These are phyloP conservation scores for Palloptera scutellata DNA, from an alignment of 2,888 invertebrate genomes.

Conservation along the genomic window DNA sequence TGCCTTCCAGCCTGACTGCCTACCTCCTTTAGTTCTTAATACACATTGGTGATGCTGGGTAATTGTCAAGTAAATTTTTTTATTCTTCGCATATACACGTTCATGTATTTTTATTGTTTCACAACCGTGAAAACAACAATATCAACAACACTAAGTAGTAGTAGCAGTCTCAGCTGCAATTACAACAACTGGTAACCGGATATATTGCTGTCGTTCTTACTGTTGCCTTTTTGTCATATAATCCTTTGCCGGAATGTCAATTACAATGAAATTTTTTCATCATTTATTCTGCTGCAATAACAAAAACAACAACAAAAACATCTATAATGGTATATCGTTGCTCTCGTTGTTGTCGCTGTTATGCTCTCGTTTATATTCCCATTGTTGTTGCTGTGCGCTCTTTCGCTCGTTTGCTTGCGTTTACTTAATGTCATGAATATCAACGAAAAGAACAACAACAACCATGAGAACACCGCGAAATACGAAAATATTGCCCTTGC, in stretches of 20 bases:
- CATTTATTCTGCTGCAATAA: not conserved
- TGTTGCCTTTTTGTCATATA: constrained; percentile 16
- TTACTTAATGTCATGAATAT: constrained; percentile 23
- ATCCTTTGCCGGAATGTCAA: constrained; percentile 28
- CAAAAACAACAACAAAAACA: not conserved
- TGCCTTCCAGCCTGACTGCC: too few relatives aligned
- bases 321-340: constrained; percentile 4
- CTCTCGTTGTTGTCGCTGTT: not conserved
- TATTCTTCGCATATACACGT: not conserved
- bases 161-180: not conserved
- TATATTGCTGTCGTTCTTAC: not conserved
- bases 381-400: not conserved
- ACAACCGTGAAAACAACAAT: not conserved
- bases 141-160: not conserved
- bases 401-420: constrained; percentile 2
- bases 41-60: too few relatives aligned
- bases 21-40: too few relatives aligned
- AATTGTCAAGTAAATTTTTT: too few relatives aligned
- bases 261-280: constrained; percentile 25
- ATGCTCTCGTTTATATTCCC: not conserved
- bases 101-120: not conserved
- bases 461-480: not conserved
- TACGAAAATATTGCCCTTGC: too few relatives aligned
- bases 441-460: constrained; percentile 10
- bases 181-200: not conserved